Conservation (phyloP, 1,140 invertebrate genomes). For the Myzus persicae region DNA sequence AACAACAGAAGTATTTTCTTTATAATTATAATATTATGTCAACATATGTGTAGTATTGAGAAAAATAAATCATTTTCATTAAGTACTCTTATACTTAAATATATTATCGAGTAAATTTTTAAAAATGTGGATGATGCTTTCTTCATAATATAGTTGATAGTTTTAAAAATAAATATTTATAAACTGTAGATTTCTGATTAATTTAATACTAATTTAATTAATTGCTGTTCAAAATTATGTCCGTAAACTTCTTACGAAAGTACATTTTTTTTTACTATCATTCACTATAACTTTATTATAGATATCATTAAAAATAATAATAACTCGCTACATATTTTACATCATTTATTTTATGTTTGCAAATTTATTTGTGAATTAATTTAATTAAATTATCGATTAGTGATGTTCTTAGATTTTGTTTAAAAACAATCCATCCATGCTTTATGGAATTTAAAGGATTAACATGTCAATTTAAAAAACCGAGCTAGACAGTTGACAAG, state of each 20-base stretch:
- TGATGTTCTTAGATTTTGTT: not conserved
- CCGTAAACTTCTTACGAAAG: not conserved
- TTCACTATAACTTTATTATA: not conserved
- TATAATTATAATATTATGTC: not conserved
- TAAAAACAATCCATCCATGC: not conserved
- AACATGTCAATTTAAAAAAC: not conserved
- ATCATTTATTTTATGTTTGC: not conserved
- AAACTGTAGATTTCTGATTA: not conserved
- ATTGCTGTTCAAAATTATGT: not conserved
- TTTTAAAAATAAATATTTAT: not conserved
- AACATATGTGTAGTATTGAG: not conserved
- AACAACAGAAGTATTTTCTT: too few relatives aligned
- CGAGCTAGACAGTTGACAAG: not conserved
- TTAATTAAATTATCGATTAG: not conserved
- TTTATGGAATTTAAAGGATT: slow-evolving; percentile 30
- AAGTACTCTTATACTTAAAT: not conserved
- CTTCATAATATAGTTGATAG: not conserved
- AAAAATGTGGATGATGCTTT: not conserved
- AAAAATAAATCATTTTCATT: not conserved
- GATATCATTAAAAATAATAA: not conserved
- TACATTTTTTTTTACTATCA: not conserved
- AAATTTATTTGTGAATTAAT: not conserved
- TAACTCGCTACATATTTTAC: not conserved
- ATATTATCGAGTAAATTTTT: not conserved
- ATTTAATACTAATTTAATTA: not conserved